These are phyloP conservation scores for Druon quercuslanigerum DNA, from an alignment of 1,140 invertebrate species.

Conservation along the genomic window DNA sequence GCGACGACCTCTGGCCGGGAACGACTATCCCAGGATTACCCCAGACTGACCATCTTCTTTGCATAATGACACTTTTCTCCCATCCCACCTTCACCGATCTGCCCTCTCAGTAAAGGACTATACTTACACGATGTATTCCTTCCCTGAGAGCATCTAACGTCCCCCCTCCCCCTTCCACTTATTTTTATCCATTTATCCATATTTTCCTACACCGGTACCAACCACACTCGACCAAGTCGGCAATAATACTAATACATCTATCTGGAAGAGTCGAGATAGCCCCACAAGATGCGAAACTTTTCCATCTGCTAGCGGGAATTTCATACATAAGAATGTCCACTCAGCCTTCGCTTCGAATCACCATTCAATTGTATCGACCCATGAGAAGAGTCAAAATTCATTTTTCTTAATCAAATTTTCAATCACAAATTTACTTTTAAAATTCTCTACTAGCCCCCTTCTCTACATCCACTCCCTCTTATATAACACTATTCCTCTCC, in stretches of 20 bases:
- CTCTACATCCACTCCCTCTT: too few species aligned
- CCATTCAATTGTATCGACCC: constrained; percentile 39
- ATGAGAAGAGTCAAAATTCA: too few species aligned
- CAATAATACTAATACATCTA: not conserved
- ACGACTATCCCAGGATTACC: constrained; percentile 59
- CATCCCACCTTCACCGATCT: constrained; percentile 11
- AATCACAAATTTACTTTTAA: too few species aligned
- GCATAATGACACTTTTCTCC: constrained; percentile 67
- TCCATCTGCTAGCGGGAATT: constrained; percentile 38
- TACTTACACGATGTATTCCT: constrained; percentile 38
- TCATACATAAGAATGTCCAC: constrained; percentile 46
- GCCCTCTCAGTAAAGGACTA: not conserved
- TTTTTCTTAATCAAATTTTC: too few species aligned
- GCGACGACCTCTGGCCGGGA: constrained; percentile 58
- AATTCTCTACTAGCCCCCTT: too few species aligned
- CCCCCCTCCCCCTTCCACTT: constrained; percentile 35
- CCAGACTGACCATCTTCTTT: constrained; percentile 73
- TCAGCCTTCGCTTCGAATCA: constrained; percentile 32
- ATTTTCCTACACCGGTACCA: constrained; percentile 42
- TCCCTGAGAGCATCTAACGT: constrained; percentile 32
- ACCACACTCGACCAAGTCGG: constrained; percentile 40
- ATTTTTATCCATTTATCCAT: constrained; percentile 34
- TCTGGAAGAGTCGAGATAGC: too few species aligned
- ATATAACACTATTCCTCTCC: too few species aligned
- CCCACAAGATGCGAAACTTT: constrained; percentile 25